Evolutionary conservation across 2,888 invertebrate genomes (phyloP), one percentile per base, ranked within the genome.

Genomic region (Marronus borbonicus): DNA sequence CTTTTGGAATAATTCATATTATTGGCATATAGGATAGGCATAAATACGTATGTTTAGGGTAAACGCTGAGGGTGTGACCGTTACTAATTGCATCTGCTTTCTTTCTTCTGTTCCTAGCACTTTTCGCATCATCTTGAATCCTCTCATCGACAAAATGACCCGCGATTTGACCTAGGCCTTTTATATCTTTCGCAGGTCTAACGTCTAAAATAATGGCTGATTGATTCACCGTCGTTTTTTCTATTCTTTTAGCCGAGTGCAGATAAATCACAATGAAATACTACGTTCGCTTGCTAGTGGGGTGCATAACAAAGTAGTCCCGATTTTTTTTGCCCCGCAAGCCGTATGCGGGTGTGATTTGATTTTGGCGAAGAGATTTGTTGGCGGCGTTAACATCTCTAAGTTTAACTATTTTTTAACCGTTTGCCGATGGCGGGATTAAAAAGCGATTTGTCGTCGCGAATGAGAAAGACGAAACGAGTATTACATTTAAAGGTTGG

Each of bases 201-300:
- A 82, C 85, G 84, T 87, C 86, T 87, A 84, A 86, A 88, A 87
- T 88, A 88, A 88, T 88, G 88, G 86, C 87, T 89, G 88, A 89
- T 89, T 89, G 88, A 89, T 89, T 89, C 87, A 86, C 88, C 87
- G 87, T 87, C 87, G 88, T 88, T 88, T 89, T 88, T 88, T 88
- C 88, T 88, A 88, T 88, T 88, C 88, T 87, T 87, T 86, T 86
- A 86, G 87, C 87, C 87, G 86, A 88, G 88, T 88, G 88, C 88
- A 87, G 85, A 88, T 88, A 88, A 88, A 88, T 88, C 88, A 88
- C 88, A 88, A 88, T 88, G 88, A 88, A 88, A 88, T 88, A 88
- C 87, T 88, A 88, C 83, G 83, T 84, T 85, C 86, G 85, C 84
- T 84, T 55, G 83, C 84, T 81, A 82, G 81, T 84, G 84, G 88